Evolutionary conservation across 2,797 vertebrate genomes (phyloP), one percentile per base, ranked within the genome.

Genomic region (Liparis tanakae): DNA sequence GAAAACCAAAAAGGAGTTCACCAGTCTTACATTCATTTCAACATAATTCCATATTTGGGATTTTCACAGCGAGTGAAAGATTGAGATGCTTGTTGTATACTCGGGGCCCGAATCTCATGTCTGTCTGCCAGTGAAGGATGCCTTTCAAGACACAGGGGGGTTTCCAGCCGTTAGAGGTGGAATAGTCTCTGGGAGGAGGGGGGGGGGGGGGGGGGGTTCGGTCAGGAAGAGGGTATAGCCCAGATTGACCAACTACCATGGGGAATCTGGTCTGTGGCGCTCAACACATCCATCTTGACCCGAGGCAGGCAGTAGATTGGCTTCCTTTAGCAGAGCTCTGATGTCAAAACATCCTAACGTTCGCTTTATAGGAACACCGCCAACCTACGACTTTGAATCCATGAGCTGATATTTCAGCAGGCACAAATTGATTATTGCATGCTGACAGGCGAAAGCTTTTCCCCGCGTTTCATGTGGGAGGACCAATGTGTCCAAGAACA

Each of bases 281-380:
- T 87, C 83, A 87, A 81, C 88, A 86, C 87, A 89, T 91, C 86
- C 80, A 85, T 89, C 83, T 83, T 79, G 77, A 90, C 88, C 85
- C 12, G 72, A 80, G 78, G 80, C 80, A 83, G 78, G 69, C 84
- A 72, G 59, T 70, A 75, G 84, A 85, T 91, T 73, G 84, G 74
- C 81, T 92, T 89, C 81, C 55, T 79, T 77, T 63, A 85, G 79
- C 70, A 39, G 72, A 13, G 48, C 61, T 84, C 81, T 44, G 57
- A 90, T 62, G 71, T 92, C 83, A 88, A 88, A 91, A 88, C 87
- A 91, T 85, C 74, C 72, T 37, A 67, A 89, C 59, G 72, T 55
- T 66, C 50, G 30, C 82, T 30, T 30, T 81, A 87, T 73, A 76
- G 63, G 76, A 85, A 80, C 72, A 83, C 80, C 74, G 64, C 74